Evolutionary conservation across 2,888 invertebrate genomes (phyloP).

Genomic region (Ametastegia equiseti): DNA sequence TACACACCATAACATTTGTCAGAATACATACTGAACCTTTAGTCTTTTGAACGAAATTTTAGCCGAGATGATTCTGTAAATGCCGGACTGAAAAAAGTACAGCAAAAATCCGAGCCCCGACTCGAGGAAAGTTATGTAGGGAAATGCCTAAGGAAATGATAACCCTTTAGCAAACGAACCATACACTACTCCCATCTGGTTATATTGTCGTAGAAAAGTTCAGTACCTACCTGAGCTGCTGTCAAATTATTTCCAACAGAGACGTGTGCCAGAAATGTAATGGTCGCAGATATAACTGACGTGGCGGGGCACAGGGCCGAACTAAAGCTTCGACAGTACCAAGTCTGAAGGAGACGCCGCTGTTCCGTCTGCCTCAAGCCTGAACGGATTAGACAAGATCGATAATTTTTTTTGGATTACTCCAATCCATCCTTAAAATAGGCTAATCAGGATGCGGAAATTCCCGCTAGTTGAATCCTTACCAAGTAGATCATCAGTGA

Average conservation of each 20-base stretch:
- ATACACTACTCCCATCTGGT: neutral
- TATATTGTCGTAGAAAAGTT: neutral
- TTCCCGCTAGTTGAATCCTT: constrained; percentile 6
- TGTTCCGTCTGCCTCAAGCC: constrained; percentile 78
- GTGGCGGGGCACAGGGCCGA: constrained; percentile 80
- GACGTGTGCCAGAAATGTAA: constrained; percentile 80
- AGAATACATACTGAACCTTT: constrained; percentile 27
- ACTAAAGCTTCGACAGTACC: constrained; percentile 80
- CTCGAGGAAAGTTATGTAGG: constrained; percentile 16
- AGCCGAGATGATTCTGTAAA: neutral
- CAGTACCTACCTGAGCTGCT: constrained; percentile 78
- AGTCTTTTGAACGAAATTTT: constrained; percentile 21
- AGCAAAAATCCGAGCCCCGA: neutral
- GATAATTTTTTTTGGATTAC: neutral
- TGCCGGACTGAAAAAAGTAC: neutral
- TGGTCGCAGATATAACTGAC: constrained; percentile 79
- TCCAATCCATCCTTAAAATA: too few relatives aligned
- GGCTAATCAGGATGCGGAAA: neutral
- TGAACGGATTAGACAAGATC: constrained; percentile 60
- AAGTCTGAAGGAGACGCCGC: constrained; percentile 77
- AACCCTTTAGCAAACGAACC: neutral
- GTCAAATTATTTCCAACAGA: constrained; percentile 78
- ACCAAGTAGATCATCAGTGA: constrained; percentile 76
- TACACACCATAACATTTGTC: too few relatives aligned
- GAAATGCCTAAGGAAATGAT: constrained; percentile 21